Evolutionary conservation across 2,113 vertebrate species (phyloP), one percentile per base, ranked within the genome.

Genomic region (Ahaetulla prasina): DNA sequence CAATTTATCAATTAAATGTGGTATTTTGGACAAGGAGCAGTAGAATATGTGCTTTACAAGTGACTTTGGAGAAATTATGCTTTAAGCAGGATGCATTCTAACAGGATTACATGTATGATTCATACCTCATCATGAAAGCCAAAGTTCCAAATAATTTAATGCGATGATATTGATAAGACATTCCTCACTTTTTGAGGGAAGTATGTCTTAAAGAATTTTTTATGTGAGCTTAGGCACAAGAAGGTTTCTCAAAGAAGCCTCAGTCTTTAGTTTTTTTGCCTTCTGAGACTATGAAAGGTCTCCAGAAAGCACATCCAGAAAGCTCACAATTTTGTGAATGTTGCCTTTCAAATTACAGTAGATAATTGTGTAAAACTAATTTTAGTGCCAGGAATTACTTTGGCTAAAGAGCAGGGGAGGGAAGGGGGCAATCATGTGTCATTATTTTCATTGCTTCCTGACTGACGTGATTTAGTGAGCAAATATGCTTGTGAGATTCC

Each of bases 401-500:
- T 20, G 90, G 27, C 90, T 53, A 60, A n/a, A 30, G 20, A 47
- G 0, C 57, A 18, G 74, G 86, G 89, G 92, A 35, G 50, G 45
- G 20, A 10, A 89, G n/a, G 35, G 74, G 93, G 35, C 74, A 63
- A 47, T 3, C 10, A 90, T 1, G 14, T 63, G 0, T 0, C 0
- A 47, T 92, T 91, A 85, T 0, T 84, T 88, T 9, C 1, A 89
- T 87, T 0, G 0, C 47, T 30, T 90, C 89, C 27, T 10, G 11
- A 54, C 11, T 90, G 63, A 9, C 89, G 92, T 93, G 30, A 80
- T 91, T 43, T 4, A 74, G 2, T 53, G 86, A 90, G 27, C 88
- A 88, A 93, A 94, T 94, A 87, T 52, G 4, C 35, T 18, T 89
- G 5, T 50, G 39, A 84, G 0, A 93, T 92, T 95, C 43, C 90